Evolutionary conservation across 2,113 vertebrate genomes (phyloP), one percentile per base, ranked within the genome.

Genomic region (Nothobranchius kuhntae): DNA sequence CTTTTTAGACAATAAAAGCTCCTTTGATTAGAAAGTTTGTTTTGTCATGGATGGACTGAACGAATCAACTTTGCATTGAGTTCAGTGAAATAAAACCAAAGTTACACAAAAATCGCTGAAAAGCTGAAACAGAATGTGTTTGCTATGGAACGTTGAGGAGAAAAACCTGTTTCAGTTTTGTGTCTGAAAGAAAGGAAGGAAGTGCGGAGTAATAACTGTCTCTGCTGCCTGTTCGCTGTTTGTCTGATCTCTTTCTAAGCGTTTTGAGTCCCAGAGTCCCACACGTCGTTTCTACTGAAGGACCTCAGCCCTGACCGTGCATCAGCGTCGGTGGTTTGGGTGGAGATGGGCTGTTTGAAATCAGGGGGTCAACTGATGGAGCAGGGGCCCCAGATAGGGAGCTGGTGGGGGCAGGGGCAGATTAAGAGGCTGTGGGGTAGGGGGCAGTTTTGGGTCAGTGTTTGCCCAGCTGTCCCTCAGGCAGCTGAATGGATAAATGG

Each of bases 381-480:
- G 8, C 55, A 65, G 42, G 70, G 77, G 30, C 2, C 60, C 30
- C 74, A 58, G 52, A 68, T 40, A 54, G 59, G 82, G 48, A 62
- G 53, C 65, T 38, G 55, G 17, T 61, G 61, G 61, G 68, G 75
- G 61, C 53, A 47, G 71, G 68, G 81, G 74, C 53, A 59, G 77
- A 68, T 85, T 80, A 80, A 78, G 53, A 57, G 86, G 78, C 77
- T 67, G 54, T 68, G 61, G 81, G 67, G 38, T 86, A 71, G 45
- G 60, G 67, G 54, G 58, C 54, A 63, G 60, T 75, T 82, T 71
- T 38, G 30, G 87, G 80, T 89, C 82, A 71, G 57, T 89, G 81
- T 91, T 92, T 89, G 79, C 80, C 78, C 87, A 89, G 86, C 86
- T 89, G 86, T 82, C 81, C 64, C 71, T 53, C 51, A 61, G 73